phyloP scores from a whole-genome alignment of 2,888 invertebrate genomes.

The Cataglyphis rosenhaueri region DNA sequence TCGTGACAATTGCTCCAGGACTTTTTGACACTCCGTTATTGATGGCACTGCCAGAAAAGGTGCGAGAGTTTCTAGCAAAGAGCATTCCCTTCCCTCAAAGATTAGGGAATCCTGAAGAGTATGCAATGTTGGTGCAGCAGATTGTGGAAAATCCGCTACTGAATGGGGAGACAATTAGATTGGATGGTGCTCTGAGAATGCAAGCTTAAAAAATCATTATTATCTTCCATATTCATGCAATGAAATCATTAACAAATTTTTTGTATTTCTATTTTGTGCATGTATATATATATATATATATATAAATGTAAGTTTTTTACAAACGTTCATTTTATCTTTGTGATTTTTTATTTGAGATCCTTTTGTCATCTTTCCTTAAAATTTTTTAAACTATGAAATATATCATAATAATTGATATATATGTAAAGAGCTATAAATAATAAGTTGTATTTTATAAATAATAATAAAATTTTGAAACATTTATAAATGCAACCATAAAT shows the following conservation, averaged over 20 bases:
- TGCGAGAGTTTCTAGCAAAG: conserved; percentile 86
- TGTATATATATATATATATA: neutral
- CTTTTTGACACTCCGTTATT: conserved; percentile 88
- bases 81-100: conserved; percentile 87
- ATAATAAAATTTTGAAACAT: neutral
- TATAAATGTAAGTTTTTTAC: neutral
- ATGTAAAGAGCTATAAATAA: neutral
- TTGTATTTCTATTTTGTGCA: neutral
- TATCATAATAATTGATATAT: neutral
- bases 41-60: conserved; percentile 86
- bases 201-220: conserved; percentile 83
- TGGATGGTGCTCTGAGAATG: conserved; percentile 88
- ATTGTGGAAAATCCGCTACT: conserved; percentile 88
- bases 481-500: neutral
- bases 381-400: neutral
- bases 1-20: conserved; percentile 85
- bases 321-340: neutral
- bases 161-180: conserved; percentile 88
- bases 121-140: conserved; percentile 86
- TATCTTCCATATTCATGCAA: neutral
- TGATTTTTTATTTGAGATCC: neutral
- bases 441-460: neutral
- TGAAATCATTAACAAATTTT: neutral
- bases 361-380: neutral
- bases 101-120: conserved; percentile 87